Base-by-base conservation (phyloP, 2,797 vertebrate species). In the Zalophus californianus region DNA sequence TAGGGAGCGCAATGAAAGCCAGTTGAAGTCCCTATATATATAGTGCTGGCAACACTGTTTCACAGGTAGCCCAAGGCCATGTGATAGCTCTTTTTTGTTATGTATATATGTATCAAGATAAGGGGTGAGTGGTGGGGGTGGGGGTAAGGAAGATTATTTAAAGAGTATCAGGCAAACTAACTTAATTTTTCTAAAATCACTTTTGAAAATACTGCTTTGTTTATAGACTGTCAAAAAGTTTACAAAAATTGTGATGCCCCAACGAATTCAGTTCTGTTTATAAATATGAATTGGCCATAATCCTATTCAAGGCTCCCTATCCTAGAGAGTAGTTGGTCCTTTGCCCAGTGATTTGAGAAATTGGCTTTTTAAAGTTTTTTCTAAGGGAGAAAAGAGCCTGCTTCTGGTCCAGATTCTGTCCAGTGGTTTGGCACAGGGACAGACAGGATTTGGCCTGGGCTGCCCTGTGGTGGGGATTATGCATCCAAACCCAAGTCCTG, bases 321-420 rank as follows among this genome's bases (percentile, higher is more conserved):
- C 84, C 23, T 96, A 58, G 72, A 97, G 54, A 94, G 87, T 48
- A 29, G 48, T 64, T 97, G 97, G 79, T 85, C 38, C 60, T 86
- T 89, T 96, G 95, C 87, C 95, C 86, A 60, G 84, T 94, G 50
- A 97, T 66, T 90, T 66, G 52, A 93, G 94, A 80, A 94, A 50
- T 0, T 68, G 52, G 66, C 41, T 6, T 96, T 95, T 75, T 72
- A 41, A 90, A 87, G 44, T 56, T 16, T 94, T 96, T 97, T 91
- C 84, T 58, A 85, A 75, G 79, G 89, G 70, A 82, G 32, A 41
- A 52, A 56, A 13, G 50, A 96, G 29, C 29, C 79, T 80, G 4
- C 13, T 10, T 95, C 58, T 87, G 62, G 41, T 78, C 70, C 9
- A 41, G 25, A 54, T 60, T 35, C 86, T 48, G n/a, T 13, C 29